Evolutionary conservation across 2,888 invertebrate species (phyloP), one percentile per base, ranked within the genome.

Genomic region (Apocheima hispidaria): DNA sequence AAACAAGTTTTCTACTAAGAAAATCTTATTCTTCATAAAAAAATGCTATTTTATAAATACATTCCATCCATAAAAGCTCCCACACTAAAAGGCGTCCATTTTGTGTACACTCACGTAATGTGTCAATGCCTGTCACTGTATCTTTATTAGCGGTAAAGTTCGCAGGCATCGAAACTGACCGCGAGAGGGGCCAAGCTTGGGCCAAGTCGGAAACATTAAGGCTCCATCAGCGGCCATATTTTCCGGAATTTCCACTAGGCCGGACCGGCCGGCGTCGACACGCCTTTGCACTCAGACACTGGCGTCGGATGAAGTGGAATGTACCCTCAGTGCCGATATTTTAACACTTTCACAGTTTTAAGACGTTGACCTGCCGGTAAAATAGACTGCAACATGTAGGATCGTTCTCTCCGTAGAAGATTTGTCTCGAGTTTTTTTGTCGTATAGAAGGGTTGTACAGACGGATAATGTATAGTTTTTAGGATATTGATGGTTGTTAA

Each of bases 261-360:
- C 83, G 79, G 78, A 75, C 76, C 81, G 84, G 76, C 81, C 85
- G 84, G 81, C 79, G 77, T 81, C 86, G 87, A 91, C 91, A 91
- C 88, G 91, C 87, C 90, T 91, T 91, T 91, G 91, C 91, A 91
- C 91, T 92, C 89, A 90, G 86, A 84, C 84, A 77, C 78, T 82
- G 75, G 79, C 82, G 80, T 72, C 72, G 79, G 80, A 86, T 84
- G 83, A 82, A 87, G 87, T 81, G 81, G 83, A 84, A 85, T 84
- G 84, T 88, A 85, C 82, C 79, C 77, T 80, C 74, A 75, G 81
- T 78, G 81, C 83, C 86, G 81, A 87, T 88, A 88, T 87, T 86
- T 87, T 77, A 75, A 82, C 81, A 78, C 80, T 81, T 82, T 82
- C 73, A 75, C 78, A 78, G 74, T 79, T 70, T 81, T 76, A 78